A percentile compares a stretch with the other conserved stretches of the same genome.
phyloP scores from a whole-genome alignment of 2,888 invertebrate genomes.

The Perdita meconis region DNA sequence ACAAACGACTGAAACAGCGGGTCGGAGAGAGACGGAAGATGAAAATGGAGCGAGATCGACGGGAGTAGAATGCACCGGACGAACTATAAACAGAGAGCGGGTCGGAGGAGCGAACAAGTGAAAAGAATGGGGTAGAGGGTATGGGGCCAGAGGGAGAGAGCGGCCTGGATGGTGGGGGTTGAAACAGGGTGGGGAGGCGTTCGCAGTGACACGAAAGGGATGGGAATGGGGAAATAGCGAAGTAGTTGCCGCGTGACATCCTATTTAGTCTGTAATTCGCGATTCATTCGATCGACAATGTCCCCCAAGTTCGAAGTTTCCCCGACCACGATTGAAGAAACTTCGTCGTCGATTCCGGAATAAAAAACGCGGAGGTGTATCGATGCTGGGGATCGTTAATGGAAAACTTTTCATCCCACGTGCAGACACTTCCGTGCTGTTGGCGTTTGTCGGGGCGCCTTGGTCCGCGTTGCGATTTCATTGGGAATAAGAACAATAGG shows the following conservation, averaged over 20 bases:
- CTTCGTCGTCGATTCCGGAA: slow-evolving; percentile 10
- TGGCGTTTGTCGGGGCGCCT: slow-evolving; percentile 17
- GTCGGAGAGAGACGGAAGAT: background rate
- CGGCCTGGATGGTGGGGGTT: too few species aligned
- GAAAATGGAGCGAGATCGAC: slow-evolving; percentile 7
- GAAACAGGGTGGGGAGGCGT: slow-evolving; percentile 4
- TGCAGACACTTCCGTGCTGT: background rate
- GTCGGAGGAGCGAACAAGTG: slow-evolving; percentile 24
- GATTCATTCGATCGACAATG: slow-evolving; percentile 64
- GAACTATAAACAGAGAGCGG: slow-evolving; percentile 41
- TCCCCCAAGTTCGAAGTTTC: slow-evolving; percentile 10
- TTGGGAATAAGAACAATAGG: slow-evolving; percentile 33
- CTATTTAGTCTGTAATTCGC: slow-evolving; percentile 76
- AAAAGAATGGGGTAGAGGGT: slow-evolving; percentile 20
- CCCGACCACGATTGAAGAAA: slow-evolving; percentile 25
- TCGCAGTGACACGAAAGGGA: slow-evolving; percentile 31
- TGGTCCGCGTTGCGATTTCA: slow-evolving; percentile 22
- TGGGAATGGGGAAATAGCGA: slow-evolving; percentile 55
- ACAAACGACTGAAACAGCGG: slow-evolving; percentile 31
- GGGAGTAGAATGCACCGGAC: slow-evolving; percentile 39
- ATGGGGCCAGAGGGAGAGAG: slow-evolving; percentile 15
- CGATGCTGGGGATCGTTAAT: slow-evolving; percentile 16
- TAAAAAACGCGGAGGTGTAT: background rate
- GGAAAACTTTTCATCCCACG: slow-evolving; percentile 2
- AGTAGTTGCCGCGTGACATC: slow-evolving; percentile 69